Percentiles rank a stretch among this genome's conserved stretches.
Evolutionary conservation across 2,113 vertebrate species (phyloP).

Genomic region (Alligator mississippiensis): DNA sequence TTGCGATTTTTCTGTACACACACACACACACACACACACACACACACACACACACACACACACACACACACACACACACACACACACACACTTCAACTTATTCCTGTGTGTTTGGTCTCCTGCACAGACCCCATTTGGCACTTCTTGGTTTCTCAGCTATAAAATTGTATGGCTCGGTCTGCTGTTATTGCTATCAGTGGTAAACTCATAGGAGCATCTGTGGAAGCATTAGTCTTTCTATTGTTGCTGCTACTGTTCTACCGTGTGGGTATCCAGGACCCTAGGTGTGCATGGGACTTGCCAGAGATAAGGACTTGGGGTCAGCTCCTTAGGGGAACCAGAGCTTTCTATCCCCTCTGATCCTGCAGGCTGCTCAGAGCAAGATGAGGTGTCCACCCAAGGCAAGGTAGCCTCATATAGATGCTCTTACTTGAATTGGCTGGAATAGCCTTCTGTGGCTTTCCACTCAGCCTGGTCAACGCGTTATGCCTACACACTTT

Average conservation of each 20-base stretch:
- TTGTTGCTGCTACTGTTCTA: neutral
- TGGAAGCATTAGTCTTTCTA: neutral
- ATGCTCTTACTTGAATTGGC: neutral
- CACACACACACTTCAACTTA: neutral
- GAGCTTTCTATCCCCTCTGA: neutral
- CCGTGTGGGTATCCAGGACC: neutral
- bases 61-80: neutral
- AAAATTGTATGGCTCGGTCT: neutral
- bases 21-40: neutral
- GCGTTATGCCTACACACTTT: neutral
- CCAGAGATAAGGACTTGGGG: neutral
- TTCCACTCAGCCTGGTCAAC: neutral
- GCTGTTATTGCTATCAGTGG: neutral
- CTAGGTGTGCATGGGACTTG: neutral
- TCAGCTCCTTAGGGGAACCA: too few relatives aligned
- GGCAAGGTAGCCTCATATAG: neutral
- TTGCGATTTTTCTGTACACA: neutral
- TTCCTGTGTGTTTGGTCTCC: neutral
- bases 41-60: neutral
- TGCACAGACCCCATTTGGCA: neutral
- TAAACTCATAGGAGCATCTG: neutral
- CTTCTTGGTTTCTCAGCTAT: neutral
- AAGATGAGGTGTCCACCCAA: too few relatives aligned
- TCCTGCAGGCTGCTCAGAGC: neutral
- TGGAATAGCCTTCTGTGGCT: neutral